These are phyloP conservation scores for Neelides sp. DNA, from an alignment of 1,140 invertebrate species.

Conservation along the genomic window DNA sequence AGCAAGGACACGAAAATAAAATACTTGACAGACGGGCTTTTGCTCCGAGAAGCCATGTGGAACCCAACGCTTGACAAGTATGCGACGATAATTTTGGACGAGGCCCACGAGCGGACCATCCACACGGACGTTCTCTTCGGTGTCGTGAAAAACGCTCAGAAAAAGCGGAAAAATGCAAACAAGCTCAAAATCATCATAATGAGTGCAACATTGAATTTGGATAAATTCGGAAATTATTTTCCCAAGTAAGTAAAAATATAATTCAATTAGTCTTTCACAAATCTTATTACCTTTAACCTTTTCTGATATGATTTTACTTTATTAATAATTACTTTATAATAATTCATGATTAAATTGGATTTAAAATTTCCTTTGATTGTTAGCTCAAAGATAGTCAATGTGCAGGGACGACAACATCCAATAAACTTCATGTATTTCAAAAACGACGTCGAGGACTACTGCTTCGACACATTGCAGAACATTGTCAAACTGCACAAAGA, in stretches of 20 bases:
- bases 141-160: constrained; percentile 36
- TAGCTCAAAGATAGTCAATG: constrained; percentile 61
- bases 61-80: constrained; percentile 61
- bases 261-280: no score
- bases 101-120: constrained; percentile 92
- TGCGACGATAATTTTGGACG: constrained; percentile 80
- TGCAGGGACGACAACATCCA: constrained; percentile 77
- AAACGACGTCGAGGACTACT: constrained; percentile 72
- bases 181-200: constrained; percentile 60
- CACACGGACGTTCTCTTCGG: constrained; percentile 87
- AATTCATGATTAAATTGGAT: constrained; percentile 8
- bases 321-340: neutral
- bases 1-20: constrained; percentile 58
- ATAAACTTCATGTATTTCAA: constrained; percentile 67
- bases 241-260: constrained; percentile 40
- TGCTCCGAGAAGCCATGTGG: constrained; percentile 71
- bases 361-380: neutral
- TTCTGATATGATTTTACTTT: neutral
- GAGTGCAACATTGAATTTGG: constrained; percentile 91
- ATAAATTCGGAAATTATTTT: constrained; percentile 84
- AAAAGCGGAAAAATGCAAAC: constrained; percentile 3
- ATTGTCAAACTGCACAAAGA: constrained; percentile 82
- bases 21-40: constrained; percentile 90
- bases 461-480: constrained; percentile 43
- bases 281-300: no score